Percentiles rank a stretch among this genome's conserved stretches.
These are phyloP conservation scores for Netelia virgata DNA, from an alignment of 2,888 invertebrate genomes.

Conservation along the genomic window DNA sequence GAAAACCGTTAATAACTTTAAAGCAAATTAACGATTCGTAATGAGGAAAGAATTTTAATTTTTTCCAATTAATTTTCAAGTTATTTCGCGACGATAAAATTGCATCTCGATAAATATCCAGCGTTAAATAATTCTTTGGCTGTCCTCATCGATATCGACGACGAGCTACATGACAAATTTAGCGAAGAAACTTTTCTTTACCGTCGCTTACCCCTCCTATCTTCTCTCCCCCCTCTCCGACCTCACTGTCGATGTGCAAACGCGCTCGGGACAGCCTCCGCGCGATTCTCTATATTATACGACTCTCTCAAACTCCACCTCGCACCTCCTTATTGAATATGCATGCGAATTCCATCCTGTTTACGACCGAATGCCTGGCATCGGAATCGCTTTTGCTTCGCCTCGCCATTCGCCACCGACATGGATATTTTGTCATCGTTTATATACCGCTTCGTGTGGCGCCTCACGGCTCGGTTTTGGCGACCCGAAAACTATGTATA, in stretches of 20 bases:
- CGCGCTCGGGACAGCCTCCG: constrained; percentile 57
- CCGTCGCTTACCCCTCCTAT: neutral
- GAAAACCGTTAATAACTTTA: too few relatives aligned
- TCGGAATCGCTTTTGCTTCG: constrained; percentile 58
- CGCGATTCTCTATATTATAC: constrained; percentile 23
- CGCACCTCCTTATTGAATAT: constrained; percentile 77
- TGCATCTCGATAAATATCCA: neutral
- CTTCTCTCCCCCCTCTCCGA: neutral
- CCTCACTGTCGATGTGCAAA: constrained; percentile 19
- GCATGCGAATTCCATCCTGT: constrained; percentile 82
- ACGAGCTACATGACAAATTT: neutral
- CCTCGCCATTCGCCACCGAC: constrained; percentile 52
- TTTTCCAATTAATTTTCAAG: too few relatives aligned
- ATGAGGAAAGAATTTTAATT: too few relatives aligned
- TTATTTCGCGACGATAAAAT: too few relatives aligned
- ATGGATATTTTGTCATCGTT: constrained; percentile 65
- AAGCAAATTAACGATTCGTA: too few relatives aligned
- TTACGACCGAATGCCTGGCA: constrained; percentile 75
- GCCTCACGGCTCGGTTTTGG: constrained; percentile 17
- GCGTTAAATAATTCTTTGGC: neutral
- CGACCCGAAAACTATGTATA: too few relatives aligned
- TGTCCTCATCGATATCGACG: neutral
- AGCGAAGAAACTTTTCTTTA: constrained; percentile 16
- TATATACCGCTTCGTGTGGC: constrained; percentile 49
- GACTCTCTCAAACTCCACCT: constrained; percentile 33